Evolutionary conservation across 2,888 invertebrate genomes (phyloP).

Genomic region (Eupsilia transversa): DNA sequence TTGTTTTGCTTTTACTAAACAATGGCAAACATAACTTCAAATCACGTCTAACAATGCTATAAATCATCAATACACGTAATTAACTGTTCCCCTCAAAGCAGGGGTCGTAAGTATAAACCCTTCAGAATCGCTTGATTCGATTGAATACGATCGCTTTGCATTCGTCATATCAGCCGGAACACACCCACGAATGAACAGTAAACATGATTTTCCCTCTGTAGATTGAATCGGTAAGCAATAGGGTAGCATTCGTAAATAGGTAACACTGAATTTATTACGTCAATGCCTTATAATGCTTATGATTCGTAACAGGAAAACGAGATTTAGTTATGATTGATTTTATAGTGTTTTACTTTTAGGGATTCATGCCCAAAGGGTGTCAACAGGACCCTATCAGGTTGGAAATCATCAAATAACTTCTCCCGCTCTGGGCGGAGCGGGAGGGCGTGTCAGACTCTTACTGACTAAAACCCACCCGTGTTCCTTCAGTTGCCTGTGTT

Average conservation of each 20-base stretch:
- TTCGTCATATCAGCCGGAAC: slow-evolving; percentile 55
- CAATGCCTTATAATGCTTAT: neutral
- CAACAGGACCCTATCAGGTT: no score
- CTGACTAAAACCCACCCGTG: no score
- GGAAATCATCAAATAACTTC: no score
- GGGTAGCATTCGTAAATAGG: slow-evolving; percentile 29
- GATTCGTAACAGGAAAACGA: neutral
- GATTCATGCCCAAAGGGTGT: neutral
- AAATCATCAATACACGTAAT: neutral
- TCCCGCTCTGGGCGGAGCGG: no score
- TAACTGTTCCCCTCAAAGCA: neutral
- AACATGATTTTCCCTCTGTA: slow-evolving; percentile 28
- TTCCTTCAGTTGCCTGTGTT: no score
- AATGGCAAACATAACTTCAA: neutral
- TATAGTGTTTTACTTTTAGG: neutral
- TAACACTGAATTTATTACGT: slow-evolving; percentile 33
- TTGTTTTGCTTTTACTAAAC: neutral
- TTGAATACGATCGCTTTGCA: slow-evolving; percentile 45
- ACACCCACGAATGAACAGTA: slow-evolving; percentile 42
- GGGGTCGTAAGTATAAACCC: slow-evolving; percentile 5
- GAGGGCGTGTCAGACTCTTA: no score
- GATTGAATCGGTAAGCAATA: slow-evolving; percentile 24
- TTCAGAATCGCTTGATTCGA: slow-evolving; percentile 23
- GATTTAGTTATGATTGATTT: slow-evolving; percentile 14
- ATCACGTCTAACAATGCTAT: neutral